Conservation (phyloP, 2,113 vertebrate genomes). For the Ptilorrhoa leucosticta region DNA sequence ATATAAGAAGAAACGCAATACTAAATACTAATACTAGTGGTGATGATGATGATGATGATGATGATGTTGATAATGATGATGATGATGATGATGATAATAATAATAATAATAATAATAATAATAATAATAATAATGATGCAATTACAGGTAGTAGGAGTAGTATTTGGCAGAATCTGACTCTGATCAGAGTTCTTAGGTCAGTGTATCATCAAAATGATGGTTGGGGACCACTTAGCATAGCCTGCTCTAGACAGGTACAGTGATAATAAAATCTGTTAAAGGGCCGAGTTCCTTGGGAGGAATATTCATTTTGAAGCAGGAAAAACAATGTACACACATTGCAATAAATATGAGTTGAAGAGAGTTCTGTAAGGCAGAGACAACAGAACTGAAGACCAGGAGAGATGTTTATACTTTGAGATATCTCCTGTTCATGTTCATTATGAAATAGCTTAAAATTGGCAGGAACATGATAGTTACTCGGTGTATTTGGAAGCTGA, state of each 20-base stretch:
- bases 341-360: neutral
- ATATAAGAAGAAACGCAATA: neutral
- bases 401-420: neutral
- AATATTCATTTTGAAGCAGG: neutral
- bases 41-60: neutral
- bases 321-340: neutral
- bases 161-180: neutral
- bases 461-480: neutral
- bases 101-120: accelerated
- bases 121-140: neutral
- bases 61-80: neutral
- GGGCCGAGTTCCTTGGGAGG: neutral
- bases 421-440: neutral
- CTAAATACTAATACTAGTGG: neutral
- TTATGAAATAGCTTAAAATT: conserved; percentile 7
- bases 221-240: neutral
- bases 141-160: neutral
- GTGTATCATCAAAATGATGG: neutral
- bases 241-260: neutral
- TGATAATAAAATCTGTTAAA: neutral
- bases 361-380: neutral
- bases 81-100: neutral
- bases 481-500: conserved; percentile 4
- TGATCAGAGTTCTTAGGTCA: neutral
- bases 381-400: neutral